These are phyloP conservation scores for Drosophila ohnishii DNA, from an alignment of 1,140 invertebrate genomes.

Conservation along the genomic window DNA sequence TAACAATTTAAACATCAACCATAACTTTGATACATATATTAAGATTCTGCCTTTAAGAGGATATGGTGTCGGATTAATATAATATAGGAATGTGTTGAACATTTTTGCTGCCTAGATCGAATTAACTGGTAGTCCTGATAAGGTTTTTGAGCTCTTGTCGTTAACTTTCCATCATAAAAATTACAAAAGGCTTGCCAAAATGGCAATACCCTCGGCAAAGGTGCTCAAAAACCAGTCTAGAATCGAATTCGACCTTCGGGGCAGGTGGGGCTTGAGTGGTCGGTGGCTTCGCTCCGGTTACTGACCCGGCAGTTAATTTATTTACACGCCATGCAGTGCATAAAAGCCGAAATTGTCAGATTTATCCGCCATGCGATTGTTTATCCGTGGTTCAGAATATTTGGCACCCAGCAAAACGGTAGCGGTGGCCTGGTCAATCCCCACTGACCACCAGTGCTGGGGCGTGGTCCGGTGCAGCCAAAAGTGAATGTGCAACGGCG, in stretches of 20 bases:
- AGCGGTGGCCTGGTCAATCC: slow-evolving; percentile 27
- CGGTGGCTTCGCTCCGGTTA: slow-evolving; percentile 23
- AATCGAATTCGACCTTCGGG: slow-evolving; percentile 52
- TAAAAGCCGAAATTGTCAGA: slow-evolving; percentile 49
- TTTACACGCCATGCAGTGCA: slow-evolving; percentile 38
- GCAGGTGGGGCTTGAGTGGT: slow-evolving; percentile 35
- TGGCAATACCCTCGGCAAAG: neutral
- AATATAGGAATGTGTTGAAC: too few species aligned
- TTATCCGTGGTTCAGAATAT: slow-evolving; percentile 40
- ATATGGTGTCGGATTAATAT: too few species aligned
- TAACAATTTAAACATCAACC: too few species aligned
- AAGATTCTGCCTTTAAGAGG: too few species aligned
- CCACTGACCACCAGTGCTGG: slow-evolving; percentile 50
- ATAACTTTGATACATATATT: too few species aligned
- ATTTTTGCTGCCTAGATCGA: too few species aligned
- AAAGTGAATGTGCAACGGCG: slow-evolving; percentile 72
- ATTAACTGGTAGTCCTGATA: too few species aligned
- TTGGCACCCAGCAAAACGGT: slow-evolving; percentile 48
- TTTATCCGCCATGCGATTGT: slow-evolving; percentile 52
- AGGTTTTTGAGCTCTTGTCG: too few species aligned
- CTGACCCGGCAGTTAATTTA: slow-evolving; percentile 54
- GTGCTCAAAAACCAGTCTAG: slow-evolving; percentile 1
- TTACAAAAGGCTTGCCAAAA: neutral
- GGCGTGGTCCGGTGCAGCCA: slow-evolving; percentile 60
- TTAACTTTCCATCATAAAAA: too few species aligned